Evolutionary conservation across 2,113 vertebrate species (phyloP), one percentile per base, ranked within the genome.

Genomic region (Callopanchax toddi): DNA sequence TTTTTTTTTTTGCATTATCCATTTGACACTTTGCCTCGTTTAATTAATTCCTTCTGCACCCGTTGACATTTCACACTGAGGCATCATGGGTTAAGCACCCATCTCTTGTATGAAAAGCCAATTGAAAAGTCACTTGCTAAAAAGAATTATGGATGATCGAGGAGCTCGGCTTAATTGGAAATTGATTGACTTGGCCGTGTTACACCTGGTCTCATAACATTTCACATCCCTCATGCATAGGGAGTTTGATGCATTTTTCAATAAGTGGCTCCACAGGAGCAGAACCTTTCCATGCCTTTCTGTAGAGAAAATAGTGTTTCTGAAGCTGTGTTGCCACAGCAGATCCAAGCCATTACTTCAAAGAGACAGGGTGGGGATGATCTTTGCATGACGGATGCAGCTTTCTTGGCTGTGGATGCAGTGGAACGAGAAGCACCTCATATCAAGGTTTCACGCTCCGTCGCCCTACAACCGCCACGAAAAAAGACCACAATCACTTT

Each of bases 381-480:
- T 87, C 79, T 74, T 85, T 74, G 86, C 87, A 90, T 89, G 90
- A 87, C 80, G 78, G 87, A 91, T 89, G 81, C 71, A 64, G 75
- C 81, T 87, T 85, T 86, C 63, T 79, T 56, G 53, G 64, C 76
- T 75, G 80, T 63, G 76, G 79, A 71, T 22, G 61, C 69, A 9
- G n/a, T 11, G 36, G 39, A 76, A 60, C 10, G 26, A 60, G 52
- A 49, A 11, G 46, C 58, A n/a, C 17, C 55, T 63, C 77, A 4
- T 63, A 45, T 78, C 52, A 61, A 20, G 13, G 67, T 68, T 71
- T 74, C 67, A 71, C 49, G 74, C 60, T 71, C 50, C 53, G 7
- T 46, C 56, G 45, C 76, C 65, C 58, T 61, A 51, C 56, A 36
- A 63, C 22, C 49, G 51, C 60, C 18, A 20, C 17, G 56, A 76